Percentiles rank a stretch among this genome's conserved stretches.
Conservation (phyloP, 2,797 vertebrate species). For the Anomalospiza imberbis region DNA sequence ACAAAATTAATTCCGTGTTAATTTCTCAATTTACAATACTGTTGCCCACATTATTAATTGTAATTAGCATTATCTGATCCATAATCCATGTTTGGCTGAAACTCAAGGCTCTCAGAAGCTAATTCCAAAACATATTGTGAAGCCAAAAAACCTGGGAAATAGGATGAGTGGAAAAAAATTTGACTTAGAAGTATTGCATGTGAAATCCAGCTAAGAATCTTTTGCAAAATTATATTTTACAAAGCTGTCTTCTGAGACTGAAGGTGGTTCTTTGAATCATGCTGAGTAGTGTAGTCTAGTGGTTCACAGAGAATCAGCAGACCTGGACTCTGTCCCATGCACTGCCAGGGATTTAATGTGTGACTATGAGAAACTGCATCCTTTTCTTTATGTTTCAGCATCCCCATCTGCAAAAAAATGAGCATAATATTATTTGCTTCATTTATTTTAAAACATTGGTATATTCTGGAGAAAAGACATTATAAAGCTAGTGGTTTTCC, state of each 20-base stretch:
- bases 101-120: not conserved
- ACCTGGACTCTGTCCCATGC: not conserved
- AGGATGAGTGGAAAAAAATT: not conserved
- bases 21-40: not conserved
- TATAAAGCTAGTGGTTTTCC: not conserved
- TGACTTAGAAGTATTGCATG: not conserved
- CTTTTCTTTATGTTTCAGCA: not conserved
- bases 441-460: not conserved
- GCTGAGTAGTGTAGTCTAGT: not conserved
- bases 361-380: not conserved
- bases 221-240: not conserved
- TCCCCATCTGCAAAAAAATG: not conserved
- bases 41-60: not conserved
- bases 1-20: not conserved
- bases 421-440: not conserved
- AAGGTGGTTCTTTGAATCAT: not conserved
- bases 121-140: not conserved
- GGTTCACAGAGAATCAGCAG: not conserved
- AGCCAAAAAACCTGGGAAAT: not conserved
- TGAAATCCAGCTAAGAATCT: not conserved
- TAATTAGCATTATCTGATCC: constrained; percentile 37
- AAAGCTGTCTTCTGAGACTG: not conserved
- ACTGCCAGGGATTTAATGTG: not conserved
- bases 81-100: constrained; percentile 44
- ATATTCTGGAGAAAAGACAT: not conserved